phyloP scores from a whole-genome alignment of 2,113 vertebrate species.

The Glaucidium brasilianum region DNA sequence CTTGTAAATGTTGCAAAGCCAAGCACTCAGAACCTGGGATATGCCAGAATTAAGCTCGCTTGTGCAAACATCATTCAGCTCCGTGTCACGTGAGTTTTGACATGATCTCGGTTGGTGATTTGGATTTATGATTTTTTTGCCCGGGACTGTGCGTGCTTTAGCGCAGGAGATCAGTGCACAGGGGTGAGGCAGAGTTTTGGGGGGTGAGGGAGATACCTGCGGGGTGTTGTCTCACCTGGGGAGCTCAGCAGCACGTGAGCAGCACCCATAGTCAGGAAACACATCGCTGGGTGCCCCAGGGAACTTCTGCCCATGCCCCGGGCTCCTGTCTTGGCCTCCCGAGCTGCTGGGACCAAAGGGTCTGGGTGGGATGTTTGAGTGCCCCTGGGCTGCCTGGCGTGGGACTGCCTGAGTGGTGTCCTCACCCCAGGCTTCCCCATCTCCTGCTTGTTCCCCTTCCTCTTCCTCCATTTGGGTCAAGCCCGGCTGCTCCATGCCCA shows the following conservation, averaged over 20 bases:
- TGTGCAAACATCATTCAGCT: neutral
- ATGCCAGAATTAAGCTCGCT: neutral
- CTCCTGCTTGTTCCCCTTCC: neutral
- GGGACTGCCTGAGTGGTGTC: neutral
- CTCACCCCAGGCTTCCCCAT: neutral
- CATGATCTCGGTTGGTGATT: neutral
- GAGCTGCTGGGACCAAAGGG: neutral
- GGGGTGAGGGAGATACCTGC: neutral
- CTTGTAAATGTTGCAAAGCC: neutral
- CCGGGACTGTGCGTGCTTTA: neutral
- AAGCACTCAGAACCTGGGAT: neutral
- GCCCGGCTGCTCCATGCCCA: accelerated
- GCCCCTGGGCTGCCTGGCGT: neutral
- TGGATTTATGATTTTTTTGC: neutral
- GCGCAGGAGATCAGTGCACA: neutral
- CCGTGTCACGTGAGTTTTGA: neutral
- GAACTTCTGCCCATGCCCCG: neutral
- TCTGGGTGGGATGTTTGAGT: neutral
- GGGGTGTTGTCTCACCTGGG: neutral
- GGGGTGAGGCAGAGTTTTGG: neutral
- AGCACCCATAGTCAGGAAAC: accelerated
- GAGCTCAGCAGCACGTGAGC: neutral
- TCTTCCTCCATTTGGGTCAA: accelerated
- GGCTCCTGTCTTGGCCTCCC: neutral
- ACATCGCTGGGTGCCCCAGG: neutral